Evolutionary conservation across 2,797 vertebrate genomes (phyloP), one percentile per base, ranked within the genome.

Genomic region (Lycodopsis pacificus): DNA sequence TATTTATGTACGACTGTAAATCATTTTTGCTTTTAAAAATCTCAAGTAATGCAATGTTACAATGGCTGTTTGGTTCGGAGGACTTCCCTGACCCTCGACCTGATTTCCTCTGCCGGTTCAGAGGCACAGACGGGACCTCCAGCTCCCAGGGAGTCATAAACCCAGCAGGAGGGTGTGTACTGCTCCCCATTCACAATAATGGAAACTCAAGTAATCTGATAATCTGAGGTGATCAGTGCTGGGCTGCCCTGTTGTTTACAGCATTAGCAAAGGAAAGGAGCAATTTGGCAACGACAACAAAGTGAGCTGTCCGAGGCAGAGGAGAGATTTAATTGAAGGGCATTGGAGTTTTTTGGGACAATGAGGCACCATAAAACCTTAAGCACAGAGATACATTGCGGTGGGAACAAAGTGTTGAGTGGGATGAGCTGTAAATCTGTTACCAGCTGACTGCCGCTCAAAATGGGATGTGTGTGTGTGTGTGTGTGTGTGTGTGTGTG

Each of bases 321-420:
- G 80, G 69, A 74, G 70, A 58, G 80, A 68, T 89, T 87, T 84
- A 87, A 91, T 84, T 88, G 87, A 86, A 88, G 88, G 88, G 65
- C 77, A 67, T 73, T 85, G 73, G 70, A 86, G 74, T 42, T 89
- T 86, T 77, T 69, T 53, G 82, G 85, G 84, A 84, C 77, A 85
- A 85, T 86, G 83, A 86, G 82, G 77, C 68, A 68, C 75, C 69
- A 78, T 93, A 94, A 94, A 93, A 91, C 91, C 80, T 84, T 81
- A 84, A 89, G 72, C 86, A 74, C 9, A 1, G 80, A 87, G 81
- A 84, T 84, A 91, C 89, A 91, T 51, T 83, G 84, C 44, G 40
- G 80, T 78, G 83, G 85, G 84, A 91, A 91, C 87, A 88, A 86
- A 90, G 86, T 76, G 82, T 86, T 70, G 85, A 89, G 87, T 81